phyloP scores from a whole-genome alignment of 2,797 vertebrate species.

The Arrhamphus sclerolepis region DNA sequence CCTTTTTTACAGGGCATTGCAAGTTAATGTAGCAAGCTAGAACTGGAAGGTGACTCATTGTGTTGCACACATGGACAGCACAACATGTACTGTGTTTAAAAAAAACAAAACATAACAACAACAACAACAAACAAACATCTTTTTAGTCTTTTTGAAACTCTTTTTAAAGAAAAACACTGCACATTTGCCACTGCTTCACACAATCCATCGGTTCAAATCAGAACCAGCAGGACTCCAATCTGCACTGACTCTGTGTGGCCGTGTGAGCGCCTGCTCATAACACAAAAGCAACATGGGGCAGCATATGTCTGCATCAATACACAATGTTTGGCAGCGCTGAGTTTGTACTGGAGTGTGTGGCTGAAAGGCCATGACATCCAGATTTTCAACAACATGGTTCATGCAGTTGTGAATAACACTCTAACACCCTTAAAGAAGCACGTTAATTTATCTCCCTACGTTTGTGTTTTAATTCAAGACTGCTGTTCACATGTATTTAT shows the following conservation, averaged over 20 bases:
- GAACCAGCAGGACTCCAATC: slow-evolving; percentile 6
- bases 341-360: slow-evolving; percentile 5
- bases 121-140: no score
- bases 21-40: no score
- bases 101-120: no score
- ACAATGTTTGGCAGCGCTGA: not conserved
- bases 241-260: slow-evolving; percentile 7
- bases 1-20: no score
- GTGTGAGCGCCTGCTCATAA: not conserved
- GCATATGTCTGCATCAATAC: slow-evolving; percentile 7
- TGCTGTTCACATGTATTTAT: no score
- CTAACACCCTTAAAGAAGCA: no score
- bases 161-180: not conserved
- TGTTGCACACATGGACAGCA: not conserved
- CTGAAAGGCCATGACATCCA: slow-evolving; percentile 8
- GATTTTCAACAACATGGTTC: not conserved
- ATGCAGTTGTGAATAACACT: not conserved
- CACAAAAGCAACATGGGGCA: not conserved
- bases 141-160: slow-evolving; percentile 1
- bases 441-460: no score
- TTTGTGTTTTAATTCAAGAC: no score
- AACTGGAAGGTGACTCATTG: no score
- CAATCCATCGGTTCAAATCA: not conserved
- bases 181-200: slow-evolving; percentile 3
- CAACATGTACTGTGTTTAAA: not conserved